Percentiles rank a stretch among this genome's conserved stretches.
phyloP scores from a whole-genome alignment of 2,113 vertebrate species.

The Ameiurus melas region DNA sequence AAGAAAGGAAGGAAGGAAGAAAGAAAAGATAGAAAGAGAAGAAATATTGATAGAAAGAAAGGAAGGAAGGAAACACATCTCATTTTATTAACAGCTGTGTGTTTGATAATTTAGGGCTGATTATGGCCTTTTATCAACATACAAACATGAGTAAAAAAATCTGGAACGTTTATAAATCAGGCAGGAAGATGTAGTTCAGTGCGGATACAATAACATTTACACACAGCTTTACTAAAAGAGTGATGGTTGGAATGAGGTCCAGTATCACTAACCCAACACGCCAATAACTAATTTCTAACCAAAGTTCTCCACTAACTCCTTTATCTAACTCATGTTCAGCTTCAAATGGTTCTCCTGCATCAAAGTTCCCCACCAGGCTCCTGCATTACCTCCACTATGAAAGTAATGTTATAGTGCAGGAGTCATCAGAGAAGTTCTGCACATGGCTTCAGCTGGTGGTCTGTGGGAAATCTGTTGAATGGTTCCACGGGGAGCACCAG shows the following conservation, averaged over 20 bases:
- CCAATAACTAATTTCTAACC: background rate
- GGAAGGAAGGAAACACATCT: no score
- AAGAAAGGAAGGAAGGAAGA: no score
- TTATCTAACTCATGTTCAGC: background rate
- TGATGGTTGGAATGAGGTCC: background rate
- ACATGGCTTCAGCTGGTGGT: conserved; percentile 21
- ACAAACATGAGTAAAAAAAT: background rate
- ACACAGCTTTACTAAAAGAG: background rate
- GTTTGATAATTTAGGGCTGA: background rate
- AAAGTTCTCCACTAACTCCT: background rate
- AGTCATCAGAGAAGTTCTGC: background rate
- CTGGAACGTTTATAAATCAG: background rate
- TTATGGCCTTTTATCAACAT: background rate
- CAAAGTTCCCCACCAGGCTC: background rate
- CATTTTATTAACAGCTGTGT: background rate
- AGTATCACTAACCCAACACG: background rate
- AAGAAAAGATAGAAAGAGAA: no score
- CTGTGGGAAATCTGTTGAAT: conserved; percentile 2
- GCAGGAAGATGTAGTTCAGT: background rate
- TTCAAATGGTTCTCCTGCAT: background rate
- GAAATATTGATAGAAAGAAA: no score
- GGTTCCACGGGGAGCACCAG: background rate
- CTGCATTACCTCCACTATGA: background rate
- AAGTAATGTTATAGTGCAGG: background rate
- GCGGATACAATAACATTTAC: background rate